Base-by-base conservation (phyloP, 1,140 invertebrate genomes). In the Drosophila micromelanica region DNA sequence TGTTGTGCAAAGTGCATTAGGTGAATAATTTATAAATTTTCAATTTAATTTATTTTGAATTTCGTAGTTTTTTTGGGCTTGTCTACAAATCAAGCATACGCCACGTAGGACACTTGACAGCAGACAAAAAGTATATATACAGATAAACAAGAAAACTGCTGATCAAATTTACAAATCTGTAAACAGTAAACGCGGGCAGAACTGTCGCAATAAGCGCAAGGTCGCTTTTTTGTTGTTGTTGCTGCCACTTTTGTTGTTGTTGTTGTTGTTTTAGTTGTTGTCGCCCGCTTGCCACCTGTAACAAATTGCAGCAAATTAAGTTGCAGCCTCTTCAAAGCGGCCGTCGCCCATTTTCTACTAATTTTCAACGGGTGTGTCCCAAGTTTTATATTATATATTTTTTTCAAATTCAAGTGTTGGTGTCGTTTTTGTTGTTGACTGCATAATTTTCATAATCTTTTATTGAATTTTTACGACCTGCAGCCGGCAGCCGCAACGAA, bases 381-480 rank as follows among this genome's bases (percentile, higher is more conserved):
- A 67, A 64, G 60, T 48, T 52, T 46, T 57, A 49, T 63, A 9
- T 65, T 20, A 42, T n/a, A n/a, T n/a, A n/a, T 70, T n/a, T 8
- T 30, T 69, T 76, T 56, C 45, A 55, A 74, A 51, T 37, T 60
- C 27, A 43, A 40, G 57, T 63, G 46, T 59, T 71, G 75, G 59
- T 46, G 61, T 55, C 35, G 62, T 27, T 43, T 11, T 23, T 70
- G 80, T 37, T n/a, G 38, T 37, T 72, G 74, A 65, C 65, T 79
- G 80, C 80, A 80, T 72, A 79, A 68, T 89, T 87, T 87, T 81
- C 84, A 86, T 82, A 89, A 76, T 76, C 69, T 87, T 87, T 76
- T 75, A 85, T 87, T 81, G 82, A 71, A 67, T 70, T 85, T 87
- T 87, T 81, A 81, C 65, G 78, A 60, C 23, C 37, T 49, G 61